Conservation (phyloP, 2,113 vertebrate species). For the Cynoglossus semilaevis region DNA sequence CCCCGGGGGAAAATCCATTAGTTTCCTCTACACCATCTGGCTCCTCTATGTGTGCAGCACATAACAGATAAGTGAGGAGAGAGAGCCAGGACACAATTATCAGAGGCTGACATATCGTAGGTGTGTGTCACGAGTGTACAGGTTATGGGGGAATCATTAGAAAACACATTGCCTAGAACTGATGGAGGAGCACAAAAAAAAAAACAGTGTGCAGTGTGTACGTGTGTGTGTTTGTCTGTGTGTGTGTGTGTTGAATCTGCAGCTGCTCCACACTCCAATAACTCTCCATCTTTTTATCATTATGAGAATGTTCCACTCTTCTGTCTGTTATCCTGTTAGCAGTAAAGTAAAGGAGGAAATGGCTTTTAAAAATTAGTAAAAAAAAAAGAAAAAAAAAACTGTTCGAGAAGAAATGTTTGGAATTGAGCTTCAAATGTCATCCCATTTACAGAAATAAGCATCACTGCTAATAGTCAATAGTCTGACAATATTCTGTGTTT, state of each 20-base stretch:
- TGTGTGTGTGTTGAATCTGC: not conserved
- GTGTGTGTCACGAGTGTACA: constrained; percentile 3
- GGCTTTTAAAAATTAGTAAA: too few relatives aligned
- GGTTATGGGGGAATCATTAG: constrained; percentile 4
- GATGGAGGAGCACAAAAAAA: not conserved
- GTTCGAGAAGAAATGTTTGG: too few relatives aligned
- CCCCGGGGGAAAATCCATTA: constrained; percentile 5
- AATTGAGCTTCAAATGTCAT: too few relatives aligned
- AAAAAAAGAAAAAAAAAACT: too few relatives aligned
- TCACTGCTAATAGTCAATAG: too few relatives aligned
- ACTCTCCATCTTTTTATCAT: too few relatives aligned
- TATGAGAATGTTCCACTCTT: too few relatives aligned
- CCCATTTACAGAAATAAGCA: too few relatives aligned
- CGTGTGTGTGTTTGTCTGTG: not conserved
- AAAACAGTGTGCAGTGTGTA: not conserved
- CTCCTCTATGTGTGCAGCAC: constrained; percentile 1
- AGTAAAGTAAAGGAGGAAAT: too few relatives aligned
- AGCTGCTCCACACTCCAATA: too few relatives aligned
- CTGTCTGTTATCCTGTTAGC: too few relatives aligned
- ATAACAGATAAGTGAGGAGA: not conserved
- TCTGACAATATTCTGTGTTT: too few relatives aligned
- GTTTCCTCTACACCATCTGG: constrained; percentile 12
- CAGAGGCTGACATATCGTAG: not conserved
- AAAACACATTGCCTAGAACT: constrained; percentile 1
- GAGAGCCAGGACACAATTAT: not conserved